Evolutionary conservation across 2,113 vertebrate genomes (phyloP).

Genomic region (Boleophthalmus pectinirostris): DNA sequence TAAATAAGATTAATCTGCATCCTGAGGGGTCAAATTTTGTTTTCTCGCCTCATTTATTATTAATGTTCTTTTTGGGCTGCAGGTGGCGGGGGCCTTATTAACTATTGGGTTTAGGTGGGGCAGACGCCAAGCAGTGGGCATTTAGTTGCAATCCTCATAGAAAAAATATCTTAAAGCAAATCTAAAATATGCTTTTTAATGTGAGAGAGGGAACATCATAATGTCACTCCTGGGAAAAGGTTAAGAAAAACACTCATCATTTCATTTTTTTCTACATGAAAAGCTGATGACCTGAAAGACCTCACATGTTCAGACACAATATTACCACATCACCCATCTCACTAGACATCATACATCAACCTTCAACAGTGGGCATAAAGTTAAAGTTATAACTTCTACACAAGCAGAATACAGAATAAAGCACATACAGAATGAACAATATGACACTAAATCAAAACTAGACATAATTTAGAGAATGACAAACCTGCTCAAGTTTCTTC

Average conservation of each 20-base stretch:
- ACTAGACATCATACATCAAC: constrained; percentile 46
- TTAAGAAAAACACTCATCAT: constrained; percentile 58
- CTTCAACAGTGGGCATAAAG: constrained; percentile 62
- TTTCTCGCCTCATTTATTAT: neutral
- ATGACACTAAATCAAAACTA: neutral
- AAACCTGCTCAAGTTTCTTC: constrained; percentile 86
- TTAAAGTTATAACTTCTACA: constrained; percentile 30
- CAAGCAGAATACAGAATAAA: no score
- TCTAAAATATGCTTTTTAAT: constrained; percentile 19
- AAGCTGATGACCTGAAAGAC: constrained; percentile 69
- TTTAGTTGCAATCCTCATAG: neutral
- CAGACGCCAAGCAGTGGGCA: neutral
- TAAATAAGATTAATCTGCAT: constrained; percentile 2
- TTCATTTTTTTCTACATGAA: constrained; percentile 64
- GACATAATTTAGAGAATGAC: constrained; percentile 40
- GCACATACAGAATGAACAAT: constrained; percentile 10
- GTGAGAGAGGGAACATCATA: constrained; percentile 32
- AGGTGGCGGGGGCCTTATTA: neutral
- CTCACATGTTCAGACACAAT: constrained; percentile 60
- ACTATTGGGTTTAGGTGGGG: neutral
- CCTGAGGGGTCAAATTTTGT: neutral
- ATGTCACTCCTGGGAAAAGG: constrained; percentile 52
- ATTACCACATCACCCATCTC: constrained; percentile 62
- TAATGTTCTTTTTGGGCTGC: neutral
- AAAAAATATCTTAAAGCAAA: neutral